Base-by-base conservation (phyloP, 2,797 vertebrate genomes). In the Typhlichthys subterraneus region DNA sequence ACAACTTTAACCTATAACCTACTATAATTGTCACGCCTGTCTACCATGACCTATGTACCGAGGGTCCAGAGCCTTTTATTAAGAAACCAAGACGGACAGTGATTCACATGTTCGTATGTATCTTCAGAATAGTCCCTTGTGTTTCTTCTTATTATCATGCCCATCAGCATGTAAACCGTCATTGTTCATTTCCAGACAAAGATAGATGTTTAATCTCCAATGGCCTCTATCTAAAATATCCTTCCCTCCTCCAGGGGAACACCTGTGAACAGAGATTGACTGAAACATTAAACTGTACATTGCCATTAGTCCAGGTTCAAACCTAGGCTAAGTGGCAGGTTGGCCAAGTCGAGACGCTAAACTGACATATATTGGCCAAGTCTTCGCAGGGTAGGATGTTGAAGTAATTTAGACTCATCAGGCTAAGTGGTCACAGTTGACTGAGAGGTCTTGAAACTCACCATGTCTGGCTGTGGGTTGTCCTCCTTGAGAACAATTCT, bases 361-460 rank as follows among this genome's bases (percentile, higher is more conserved):
- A 81, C 86, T 88, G 88, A 89, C 87, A 85, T 88, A 68, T 74
- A 80, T 87, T 89, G 86, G 87, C 87, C 77, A 69, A 79, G 66
- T 33, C 75, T 71, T 77, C 65, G 87, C 82, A 73, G 73, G 70
- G 77, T 77, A 54, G 80, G 71, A 90, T 90, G 89, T 86, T 89
- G 86, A 88, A 91, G 86, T 88, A 83, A 83, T 91, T 90, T 83
- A 83, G 83, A 77, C 86, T 91, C 89, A 90, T 91, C 89, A 91
- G 74, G 76, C 83, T 89, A 90, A 90, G 85, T 89, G 87, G 87
- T 85, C 85, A 83, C 80, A 73, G 86, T 91, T 89, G 86, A 88
- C 81, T 86, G 80, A 86, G 72, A 90, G 85, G 89, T 87, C 86
- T 85, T 65, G 57, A 86, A 86, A 83, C 82, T 87, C 84, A 79